Base-by-base conservation (phyloP, 1,140 invertebrate species). In the Zaprionus tsacasi region DNA sequence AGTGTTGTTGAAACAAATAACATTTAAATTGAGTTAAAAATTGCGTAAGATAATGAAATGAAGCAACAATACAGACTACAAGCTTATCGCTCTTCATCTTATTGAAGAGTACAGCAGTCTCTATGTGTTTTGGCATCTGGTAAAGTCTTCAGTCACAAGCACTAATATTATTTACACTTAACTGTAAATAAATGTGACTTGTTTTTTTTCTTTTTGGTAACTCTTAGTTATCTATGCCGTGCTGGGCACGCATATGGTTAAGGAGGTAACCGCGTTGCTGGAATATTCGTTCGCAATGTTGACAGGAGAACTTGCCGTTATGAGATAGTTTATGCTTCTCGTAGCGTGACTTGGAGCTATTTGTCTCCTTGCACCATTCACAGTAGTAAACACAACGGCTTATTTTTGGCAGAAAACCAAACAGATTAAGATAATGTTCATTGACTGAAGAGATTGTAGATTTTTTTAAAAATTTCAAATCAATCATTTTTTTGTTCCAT, bases 321-420 rank as follows among this genome's bases (percentile, higher is more conserved):
- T 64, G 68, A 1, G 12, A 68, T 27, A 12, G 13, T 38, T 38
- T 56, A 82, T 86, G 82, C 30, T 66, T 79, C 15, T 48, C 70
- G 58, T 86, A 86, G 30, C 21, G 43, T 0, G 48, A 0, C 10
- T 78, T 68, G 43, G 33, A 45, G 3, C 27, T 17, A 7, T 69
- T 65, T 7, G 3, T 61, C 10, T 82, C 59, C 3, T 88, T 69
- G 12, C 82, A 86, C 13, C 38, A 58, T 7, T 82, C 83, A 38
- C 82, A 86, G 21, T 61, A 82, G 30, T 63, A 82, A 0, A 65
- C 0, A 35, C 50, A 70, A 6, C 55, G 30, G 30, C 63, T 77
- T 0, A 77, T 45, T 3, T 80, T 78, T 2, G 90, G 81, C 12
- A 91, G 33, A 58, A 74, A 91, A 0, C 17, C 30, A 52, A 91